Evolutionary conservation across 30 jellyfish, hydroid and myxozoan species (phyloP).

Genomic region (Turritopsis rubra): DNA sequence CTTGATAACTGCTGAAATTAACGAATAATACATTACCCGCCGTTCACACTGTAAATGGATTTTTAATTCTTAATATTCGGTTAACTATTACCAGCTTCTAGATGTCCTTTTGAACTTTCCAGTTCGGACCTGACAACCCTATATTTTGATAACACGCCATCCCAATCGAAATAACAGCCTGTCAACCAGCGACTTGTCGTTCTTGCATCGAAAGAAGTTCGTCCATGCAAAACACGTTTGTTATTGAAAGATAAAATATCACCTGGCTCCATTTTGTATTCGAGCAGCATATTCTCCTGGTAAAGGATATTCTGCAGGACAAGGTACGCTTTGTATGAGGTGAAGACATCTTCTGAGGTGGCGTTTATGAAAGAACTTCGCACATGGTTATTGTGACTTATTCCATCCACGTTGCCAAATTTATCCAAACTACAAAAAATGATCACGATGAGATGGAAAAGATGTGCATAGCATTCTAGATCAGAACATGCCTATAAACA

Average conservation of each 20-base stretch:
- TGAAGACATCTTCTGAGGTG: conserved; percentile 48
- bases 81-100: not conserved
- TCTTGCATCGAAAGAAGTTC: conserved; percentile 43
- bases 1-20: too few relatives aligned
- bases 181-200: conserved; percentile 39
- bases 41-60: too few relatives aligned
- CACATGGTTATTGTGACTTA: conserved; percentile 50
- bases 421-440: conserved; percentile 37
- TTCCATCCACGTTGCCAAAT: conserved; percentile 48
- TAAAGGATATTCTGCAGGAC: conserved; percentile 25
- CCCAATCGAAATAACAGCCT: conserved; percentile 81
- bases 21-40: too few relatives aligned
- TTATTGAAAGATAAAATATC: conserved; percentile 56
- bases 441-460: not conserved
- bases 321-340: conserved; percentile 50
- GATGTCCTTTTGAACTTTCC: not conserved
- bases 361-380: conserved; percentile 70
- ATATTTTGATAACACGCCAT: conserved; percentile 29
- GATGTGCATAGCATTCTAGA: not conserved
- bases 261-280: conserved; percentile 40
- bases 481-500: too few relatives aligned
- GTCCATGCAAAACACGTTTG: conserved; percentile 64
- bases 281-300: conserved; percentile 27
- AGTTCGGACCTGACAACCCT: not conserved
- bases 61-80: too few relatives aligned